Base-by-base conservation (phyloP, 2,113 vertebrate genomes). In the Centropus unirufus region DNA sequence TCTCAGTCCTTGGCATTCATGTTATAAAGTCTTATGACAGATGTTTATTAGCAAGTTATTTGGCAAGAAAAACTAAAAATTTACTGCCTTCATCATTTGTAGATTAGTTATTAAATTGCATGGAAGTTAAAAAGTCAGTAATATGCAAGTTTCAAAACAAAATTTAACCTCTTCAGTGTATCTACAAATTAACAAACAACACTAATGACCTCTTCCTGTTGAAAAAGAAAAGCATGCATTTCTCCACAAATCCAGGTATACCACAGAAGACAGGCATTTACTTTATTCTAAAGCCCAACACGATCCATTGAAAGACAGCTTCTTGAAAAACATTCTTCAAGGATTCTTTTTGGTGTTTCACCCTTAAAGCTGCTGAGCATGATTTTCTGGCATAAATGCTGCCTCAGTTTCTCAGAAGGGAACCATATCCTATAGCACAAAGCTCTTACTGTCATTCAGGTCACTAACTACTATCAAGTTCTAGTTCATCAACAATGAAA, bases 11-110 rank as follows among this genome's bases (percentile, higher is more conserved):
- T 86, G 87, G 78, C 94, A 89, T 97, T 97, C 87, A 84, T 97
- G 95, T 95, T 94, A 96, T 89, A 87, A 94, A 94, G 76, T 96
- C 66, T 89, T 98, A 89, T 83, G 96, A 94, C 29, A 47, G 86
- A 95, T 97, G 96, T 97, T 98, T 98, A 98, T 98, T 98, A 98
- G 96, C 96, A 98, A 97, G 72, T 98, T 97, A 96, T 98, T 98
- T 98, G 79, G 69, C 59, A 89, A 69, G 77, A 46, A 87, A 88
- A 91, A 91, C 94, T 80, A 96, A 97, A 97, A 98, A 98, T 97
- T 98, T 97, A 96, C 92, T 96, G 92, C 97, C 97, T 97, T 94
- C 69, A 66, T 66, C 2, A 97, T 96, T 19, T 94, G 69, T 95
- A 98, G 92, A 98, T 98, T 98, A 98, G 92, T 95, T 92, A 39